A percentile compares a stretch with the other conserved stretches of the same genome.
phyloP scores from a whole-genome alignment of 2,113 vertebrate genomes.

The Apistogramma diplotaenia region DNA sequence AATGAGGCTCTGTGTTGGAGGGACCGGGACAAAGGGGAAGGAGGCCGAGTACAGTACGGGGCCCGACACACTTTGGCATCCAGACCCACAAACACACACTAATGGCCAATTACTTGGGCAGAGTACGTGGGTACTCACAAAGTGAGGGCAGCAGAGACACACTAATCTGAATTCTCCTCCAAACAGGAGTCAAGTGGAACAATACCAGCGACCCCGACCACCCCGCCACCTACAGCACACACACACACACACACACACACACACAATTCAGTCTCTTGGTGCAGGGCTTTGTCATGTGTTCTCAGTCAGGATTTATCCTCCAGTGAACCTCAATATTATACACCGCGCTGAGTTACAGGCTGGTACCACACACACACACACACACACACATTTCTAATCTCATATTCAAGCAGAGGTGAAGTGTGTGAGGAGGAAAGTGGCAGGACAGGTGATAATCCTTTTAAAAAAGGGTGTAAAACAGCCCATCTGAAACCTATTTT shows the following conservation, averaged over 20 bases:
- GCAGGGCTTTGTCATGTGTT: slow-evolving; percentile 36
- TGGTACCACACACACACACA: not conserved
- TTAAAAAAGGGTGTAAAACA: not conserved
- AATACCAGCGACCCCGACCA: not conserved
- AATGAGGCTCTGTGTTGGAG: slow-evolving; percentile 68
- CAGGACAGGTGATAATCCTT: not conserved
- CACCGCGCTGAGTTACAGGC: not conserved
- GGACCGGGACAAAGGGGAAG: slow-evolving; percentile 20
- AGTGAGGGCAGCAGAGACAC: not conserved
- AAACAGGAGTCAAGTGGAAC: not conserved
- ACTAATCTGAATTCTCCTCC: not conserved
- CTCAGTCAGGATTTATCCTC: slow-evolving; percentile 33
- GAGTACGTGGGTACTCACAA: not conserved
- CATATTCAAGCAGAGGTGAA: not conserved
- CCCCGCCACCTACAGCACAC: not conserved
- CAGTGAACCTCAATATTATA: slow-evolving; percentile 48
- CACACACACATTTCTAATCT: not conserved
- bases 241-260: not conserved
- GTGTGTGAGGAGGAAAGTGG: not conserved
- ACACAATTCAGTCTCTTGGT: not conserved
- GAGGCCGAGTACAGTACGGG: slow-evolving; percentile 29
- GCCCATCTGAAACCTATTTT: not conserved
- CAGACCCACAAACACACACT: not conserved
- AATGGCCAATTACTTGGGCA: not conserved
- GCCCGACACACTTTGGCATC: not conserved